These are phyloP conservation scores for Drosophila borborema DNA, from an alignment of 2,888 invertebrate species.

Conservation along the genomic window DNA sequence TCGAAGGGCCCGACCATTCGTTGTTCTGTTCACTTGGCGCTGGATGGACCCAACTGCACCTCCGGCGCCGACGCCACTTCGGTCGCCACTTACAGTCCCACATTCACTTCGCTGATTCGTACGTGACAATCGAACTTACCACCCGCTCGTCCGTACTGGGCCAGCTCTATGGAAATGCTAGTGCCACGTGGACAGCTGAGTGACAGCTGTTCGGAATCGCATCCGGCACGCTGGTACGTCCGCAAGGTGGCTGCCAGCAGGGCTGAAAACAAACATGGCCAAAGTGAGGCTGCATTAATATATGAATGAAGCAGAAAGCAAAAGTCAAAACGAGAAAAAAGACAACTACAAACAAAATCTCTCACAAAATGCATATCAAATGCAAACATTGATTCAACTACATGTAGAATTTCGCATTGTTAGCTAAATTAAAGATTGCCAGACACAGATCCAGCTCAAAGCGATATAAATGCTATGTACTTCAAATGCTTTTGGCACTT, in stretches of 20 bases:
- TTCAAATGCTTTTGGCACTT: not conserved
- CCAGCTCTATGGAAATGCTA: constrained; percentile 95
- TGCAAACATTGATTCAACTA: constrained; percentile 26
- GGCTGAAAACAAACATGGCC: constrained; percentile 87
- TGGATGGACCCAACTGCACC: not conserved
- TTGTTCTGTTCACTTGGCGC: constrained; percentile 39
- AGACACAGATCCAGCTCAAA: constrained; percentile 4
- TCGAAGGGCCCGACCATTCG: constrained; percentile 34
- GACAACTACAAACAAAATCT: not conserved
- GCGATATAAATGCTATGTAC: not conserved
- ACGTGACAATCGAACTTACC: constrained; percentile 77
- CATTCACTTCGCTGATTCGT: constrained; percentile 19
- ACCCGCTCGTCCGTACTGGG: constrained; percentile 92
- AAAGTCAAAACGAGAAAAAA: constrained; percentile 34
- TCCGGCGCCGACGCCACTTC: constrained; percentile 2
- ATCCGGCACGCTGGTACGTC: constrained; percentile 95
- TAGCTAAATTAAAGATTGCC: constrained; percentile 6
- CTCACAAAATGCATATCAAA: constrained; percentile 27
- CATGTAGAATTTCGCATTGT: constrained; percentile 6
- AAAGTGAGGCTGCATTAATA: constrained; percentile 54
- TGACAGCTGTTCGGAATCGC: constrained; percentile 95
- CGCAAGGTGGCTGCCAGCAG: constrained; percentile 95
- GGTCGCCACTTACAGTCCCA: constrained; percentile 9
- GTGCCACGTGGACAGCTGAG: constrained; percentile 96
- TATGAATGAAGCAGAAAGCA: constrained; percentile 26